phyloP scores from a whole-genome alignment of 2,797 vertebrate genomes.

The Pteronotus mesoamericanus region DNA sequence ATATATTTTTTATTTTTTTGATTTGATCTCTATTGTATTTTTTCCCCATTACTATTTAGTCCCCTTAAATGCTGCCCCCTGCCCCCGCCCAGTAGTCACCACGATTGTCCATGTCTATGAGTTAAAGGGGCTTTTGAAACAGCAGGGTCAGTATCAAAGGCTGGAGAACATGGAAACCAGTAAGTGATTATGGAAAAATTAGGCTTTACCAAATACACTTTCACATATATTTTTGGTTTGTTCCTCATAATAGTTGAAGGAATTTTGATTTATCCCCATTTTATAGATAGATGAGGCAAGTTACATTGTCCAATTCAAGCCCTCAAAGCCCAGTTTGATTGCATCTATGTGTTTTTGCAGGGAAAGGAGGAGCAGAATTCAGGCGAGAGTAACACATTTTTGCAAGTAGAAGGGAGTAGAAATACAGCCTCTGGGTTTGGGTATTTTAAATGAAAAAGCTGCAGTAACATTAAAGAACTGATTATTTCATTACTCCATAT shows the following conservation, averaged over 20 bases:
- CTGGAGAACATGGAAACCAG: not conserved
- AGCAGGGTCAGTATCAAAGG: not conserved
- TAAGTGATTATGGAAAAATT: not conserved
- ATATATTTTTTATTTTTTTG: not conserved
- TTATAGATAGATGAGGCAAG: not conserved
- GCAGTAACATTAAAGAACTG: not conserved
- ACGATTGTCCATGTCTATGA: not conserved
- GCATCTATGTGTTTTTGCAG: not conserved
- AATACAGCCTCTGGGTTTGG: not conserved
- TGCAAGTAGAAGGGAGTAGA: not conserved
- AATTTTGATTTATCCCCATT: not conserved
- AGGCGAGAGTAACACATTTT: not conserved
- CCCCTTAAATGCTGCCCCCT: too few species aligned
- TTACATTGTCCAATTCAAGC: not conserved
- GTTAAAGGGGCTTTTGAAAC: not conserved
- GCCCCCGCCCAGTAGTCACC: not conserved
- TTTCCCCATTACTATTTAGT: not conserved
- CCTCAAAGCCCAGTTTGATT: not conserved
- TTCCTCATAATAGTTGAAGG: not conserved
- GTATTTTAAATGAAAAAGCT: constrained; percentile 22
- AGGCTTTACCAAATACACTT: not conserved
- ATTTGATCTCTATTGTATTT: not conserved
- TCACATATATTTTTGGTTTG: not conserved
- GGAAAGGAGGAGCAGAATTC: not conserved
- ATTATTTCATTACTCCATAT: not conserved